Evolutionary conservation across 2,797 vertebrate species (phyloP), one percentile per base, ranked within the genome.

Genomic region (Semotilus atromaculatus): DNA sequence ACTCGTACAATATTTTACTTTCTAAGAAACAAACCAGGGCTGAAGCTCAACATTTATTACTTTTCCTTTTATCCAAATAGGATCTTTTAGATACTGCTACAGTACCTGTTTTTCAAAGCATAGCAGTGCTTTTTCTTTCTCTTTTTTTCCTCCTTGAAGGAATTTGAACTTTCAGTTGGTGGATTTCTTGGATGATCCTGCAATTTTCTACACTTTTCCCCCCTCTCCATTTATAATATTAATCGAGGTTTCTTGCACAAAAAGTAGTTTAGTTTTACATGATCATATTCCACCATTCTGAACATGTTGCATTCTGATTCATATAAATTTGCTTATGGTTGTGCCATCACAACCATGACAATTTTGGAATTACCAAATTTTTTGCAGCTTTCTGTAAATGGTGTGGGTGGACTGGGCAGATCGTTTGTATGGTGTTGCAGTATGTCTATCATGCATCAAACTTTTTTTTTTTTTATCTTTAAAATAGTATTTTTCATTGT

Each of bases 41-140:
- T 67, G 11, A 67, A 70, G n/a, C 36, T 45, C 36, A 26, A 48
- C 75, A 29, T 62, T 64, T 70, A 79, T 79, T 84, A 36, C 38
- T 80, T 72, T 70, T 62, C 16, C 40, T 64, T 84, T 84, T 84
- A 79, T 79, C 66, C 67, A 48, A 64, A 79, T 55, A 36, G 38
- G 36, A 84, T 38, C 26, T 60, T 79, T 78, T 48, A 34, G 21
- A 72, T 62, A 48, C 8, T 45, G 53, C 53, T 38, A 79, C 66
- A 71, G 26, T n/a, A 58, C 19, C 38, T 60, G 58, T 48, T 75
- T 76, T 76, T 76, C 40, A 76, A 53, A 82, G 31, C 71, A 26
- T 11, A 31, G 4, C 48, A 7, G 4, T 2, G 0, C 19, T n/a
- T 31, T 79, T 64, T 48, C 4, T 3, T 21, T 55, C 48, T 23